Base-by-base conservation (phyloP, 2,888 invertebrate genomes). In the Idaea biselata region DNA sequence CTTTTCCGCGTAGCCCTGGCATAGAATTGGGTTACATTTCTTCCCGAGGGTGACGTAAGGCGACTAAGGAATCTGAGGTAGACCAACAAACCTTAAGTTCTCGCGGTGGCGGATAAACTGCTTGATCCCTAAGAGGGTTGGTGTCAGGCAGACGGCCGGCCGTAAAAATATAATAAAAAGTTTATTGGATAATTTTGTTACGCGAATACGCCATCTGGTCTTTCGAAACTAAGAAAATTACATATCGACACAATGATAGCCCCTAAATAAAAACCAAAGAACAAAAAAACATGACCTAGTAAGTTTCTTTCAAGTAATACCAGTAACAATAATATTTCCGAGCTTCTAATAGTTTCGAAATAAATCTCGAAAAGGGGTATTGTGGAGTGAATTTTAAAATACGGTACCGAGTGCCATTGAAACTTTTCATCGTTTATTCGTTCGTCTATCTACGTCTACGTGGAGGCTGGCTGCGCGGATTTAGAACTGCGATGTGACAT, bases 341-440 rank as follows among this genome's bases (percentile, higher is more conserved):
- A 56, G 14, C 7, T 14, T 56, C 56, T 17, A 56, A 56, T 56
- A 56, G 56, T 56, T 56, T 56, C 14, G 17, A 56, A 56, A 18
- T 56, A 56, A 62, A 65, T 66, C 61, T 65, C 32, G 55, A 65
- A 61, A 57, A 62, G 63, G 18, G 59, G 66, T 59, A 69, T 68
- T 69, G 70, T 63, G 67, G 63, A 67, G 64, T 55, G 71, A 70
- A 69, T 70, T 79, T 79, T 78, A 75, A 80, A 80, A 79, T 78
- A 77, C 74, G 72, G 72, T 68, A 65, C 64, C 62, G 72, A 76
- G 79, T 68, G 72, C 77, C 68, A 80, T 80, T 73, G 79, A 78
- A 80, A 80, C 78, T 80, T 80, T 80, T 78, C 76, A 77, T 68
- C 78, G 68, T 72, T 76, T 72, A 77, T 77, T 75, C 69, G 68